Base-by-base conservation (phyloP, 64 coral and sea anemone genomes). In the Stylophora pistillata region DNA sequence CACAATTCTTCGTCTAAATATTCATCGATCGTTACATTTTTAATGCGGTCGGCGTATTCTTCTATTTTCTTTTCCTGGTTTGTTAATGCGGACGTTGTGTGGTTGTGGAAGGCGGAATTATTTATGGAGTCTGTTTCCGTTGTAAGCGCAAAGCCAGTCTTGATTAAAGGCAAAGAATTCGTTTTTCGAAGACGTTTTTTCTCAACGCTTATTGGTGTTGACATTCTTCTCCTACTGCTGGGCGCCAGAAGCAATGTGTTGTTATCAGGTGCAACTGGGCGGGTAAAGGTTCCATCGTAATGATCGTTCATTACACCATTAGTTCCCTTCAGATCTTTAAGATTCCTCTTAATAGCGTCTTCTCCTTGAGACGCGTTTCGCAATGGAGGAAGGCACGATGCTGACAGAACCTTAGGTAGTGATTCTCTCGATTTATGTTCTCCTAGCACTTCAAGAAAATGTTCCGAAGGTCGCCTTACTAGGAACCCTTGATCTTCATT, bases 391-490 rank as follows among this genome's bases (percentile, higher is more conserved):
- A 84, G 26, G 15, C 60, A 84, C 0, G 60, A 47, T 4, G 58
- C 32, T 53, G 61, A 70, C 69, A 15, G 9, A 5, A 37, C 31
- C 15, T 84, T 84, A 69, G 62, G 62, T 13, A 69, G 25, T 7
- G 62, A n/a, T 23, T 64, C 20, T 1, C 14, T n/a, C 32, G 4
- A 13, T 70, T 71, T 84, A 47, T 82, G 18, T 65, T 59, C 29
- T 41, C 32, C 79, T 25, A 84, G 15, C n/a, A 84, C 80, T 27
- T 84, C 80, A n/a, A 84, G 80, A 21, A 84, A 84, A 84, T 84
- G 80, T 25, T 84, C 80, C 5, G 80, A 84, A 54, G 80, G 80
- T 69, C 80, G 23, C 69, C 80, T 69, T 13, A 68, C 66, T 13
- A 69, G 80, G 34, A 84, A 69, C 23, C 30, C 47, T n/a, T 69